Evolutionary conservation across 2,888 invertebrate genomes (phyloP).

Genomic region (Andrena trimmerana): DNA sequence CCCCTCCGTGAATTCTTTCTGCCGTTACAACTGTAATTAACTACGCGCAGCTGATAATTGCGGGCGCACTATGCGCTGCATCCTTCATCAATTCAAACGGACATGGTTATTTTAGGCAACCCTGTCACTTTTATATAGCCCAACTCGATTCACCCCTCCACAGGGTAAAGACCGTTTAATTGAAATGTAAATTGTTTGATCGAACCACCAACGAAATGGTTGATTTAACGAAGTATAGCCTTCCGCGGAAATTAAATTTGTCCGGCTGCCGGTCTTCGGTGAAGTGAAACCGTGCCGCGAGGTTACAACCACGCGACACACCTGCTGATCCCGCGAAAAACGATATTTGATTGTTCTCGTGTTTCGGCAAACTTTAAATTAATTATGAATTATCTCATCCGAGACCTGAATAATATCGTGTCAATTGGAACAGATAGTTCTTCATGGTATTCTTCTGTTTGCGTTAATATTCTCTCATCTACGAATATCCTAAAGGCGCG

Average conservation of each 20-base stretch:
- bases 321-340: too few relatives aligned
- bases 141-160: slow-evolving; percentile 30
- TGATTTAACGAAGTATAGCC: slow-evolving; percentile 29
- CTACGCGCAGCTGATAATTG: slow-evolving; percentile 46
- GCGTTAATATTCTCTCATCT: too few relatives aligned
- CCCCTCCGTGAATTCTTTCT: not conserved
- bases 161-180: slow-evolving; percentile 38
- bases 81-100: slow-evolving; percentile 36
- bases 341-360: too few relatives aligned
- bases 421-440: too few relatives aligned
- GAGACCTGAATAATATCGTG: too few relatives aligned
- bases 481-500: too few relatives aligned
- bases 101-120: slow-evolving; percentile 28
- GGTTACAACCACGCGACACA: not conserved
- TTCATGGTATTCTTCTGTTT: too few relatives aligned
- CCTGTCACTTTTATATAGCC: slow-evolving; percentile 3
- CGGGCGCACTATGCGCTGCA: slow-evolving; percentile 15
- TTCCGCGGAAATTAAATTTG: slow-evolving; percentile 25
- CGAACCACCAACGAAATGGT: slow-evolving; percentile 17
- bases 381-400: too few relatives aligned
- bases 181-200: slow-evolving; percentile 59
- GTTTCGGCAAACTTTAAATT: too few relatives aligned
- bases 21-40: slow-evolving; percentile 44
- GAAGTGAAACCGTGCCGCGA: slow-evolving; percentile 6
- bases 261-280: not conserved